These are phyloP conservation scores for Doryteuthis pealeii DNA, from an alignment of 1,140 invertebrate genomes.

Conservation along the genomic window DNA sequence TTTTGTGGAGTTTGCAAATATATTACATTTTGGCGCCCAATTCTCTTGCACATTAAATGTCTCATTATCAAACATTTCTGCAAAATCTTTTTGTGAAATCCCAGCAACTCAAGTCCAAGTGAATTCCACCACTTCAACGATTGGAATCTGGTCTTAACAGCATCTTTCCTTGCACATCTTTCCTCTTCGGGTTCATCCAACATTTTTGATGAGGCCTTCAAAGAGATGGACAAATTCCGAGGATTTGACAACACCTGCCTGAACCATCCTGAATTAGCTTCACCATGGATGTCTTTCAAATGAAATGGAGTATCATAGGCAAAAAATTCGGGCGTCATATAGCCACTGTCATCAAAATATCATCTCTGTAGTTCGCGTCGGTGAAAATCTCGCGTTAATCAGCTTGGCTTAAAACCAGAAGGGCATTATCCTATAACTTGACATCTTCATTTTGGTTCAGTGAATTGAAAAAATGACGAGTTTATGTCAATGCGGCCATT, in stretches of 20 bases:
- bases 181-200: constrained; percentile 19
- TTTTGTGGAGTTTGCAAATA: constrained; percentile 35
- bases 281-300: neutral
- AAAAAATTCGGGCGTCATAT: neutral
- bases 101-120: neutral
- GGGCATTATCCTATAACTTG: too few species aligned
- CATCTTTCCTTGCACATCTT: constrained; percentile 8
- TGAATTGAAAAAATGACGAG: too few species aligned
- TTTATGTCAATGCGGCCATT: too few species aligned
- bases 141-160: neutral
- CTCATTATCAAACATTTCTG: neutral
- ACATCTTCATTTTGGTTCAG: too few species aligned
- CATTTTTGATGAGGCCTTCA: neutral
- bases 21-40: constrained; percentile 42
- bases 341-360: neutral
- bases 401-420: too few species aligned
- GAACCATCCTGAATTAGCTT: too few species aligned
- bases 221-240: too few species aligned
- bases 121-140: neutral
- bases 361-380: too few species aligned
- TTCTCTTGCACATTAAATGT: constrained; percentile 46
- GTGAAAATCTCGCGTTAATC: too few species aligned
- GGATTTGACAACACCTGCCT: too few species aligned
- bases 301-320: neutral
- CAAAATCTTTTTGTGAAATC: too few species aligned